Evolutionary conservation across 2,888 invertebrate genomes (phyloP).

Genomic region (Pecten maximus): DNA sequence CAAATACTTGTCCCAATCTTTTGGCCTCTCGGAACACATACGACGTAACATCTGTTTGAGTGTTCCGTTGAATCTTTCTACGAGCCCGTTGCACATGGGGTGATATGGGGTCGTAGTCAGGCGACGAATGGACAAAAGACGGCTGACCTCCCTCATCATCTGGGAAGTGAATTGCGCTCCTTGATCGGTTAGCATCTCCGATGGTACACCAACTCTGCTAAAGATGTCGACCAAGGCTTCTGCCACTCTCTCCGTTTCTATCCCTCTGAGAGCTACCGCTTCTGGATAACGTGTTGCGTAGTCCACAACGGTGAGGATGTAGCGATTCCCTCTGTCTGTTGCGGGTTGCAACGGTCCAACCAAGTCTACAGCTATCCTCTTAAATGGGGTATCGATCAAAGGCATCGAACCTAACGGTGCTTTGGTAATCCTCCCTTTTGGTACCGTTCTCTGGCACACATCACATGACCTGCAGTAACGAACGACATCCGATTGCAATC

Average conservation of each 20-base stretch:
- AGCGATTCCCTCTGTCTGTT: constrained; percentile 56
- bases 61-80: no score
- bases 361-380: constrained; percentile 49
- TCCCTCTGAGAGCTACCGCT: constrained; percentile 56
- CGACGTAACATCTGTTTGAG: no score
- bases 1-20: no score
- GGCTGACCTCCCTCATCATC: no score
- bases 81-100: no score
- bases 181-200: constrained; percentile 58
- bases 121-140: no score
- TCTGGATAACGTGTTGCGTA: constrained; percentile 64
- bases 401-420: background rate
- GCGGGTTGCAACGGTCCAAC: constrained; percentile 59
- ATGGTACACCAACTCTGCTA: constrained; percentile 53
- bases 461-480: constrained; percentile 51
- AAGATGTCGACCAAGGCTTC: constrained; percentile 62
- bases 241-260: constrained; percentile 59
- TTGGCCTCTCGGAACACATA: no score
- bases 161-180: constrained; percentile 52
- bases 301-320: constrained; percentile 59
- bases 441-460: constrained; percentile 41
- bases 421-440: constrained; percentile 10
- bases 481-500: constrained; percentile 35
- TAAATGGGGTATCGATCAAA: constrained; percentile 9
- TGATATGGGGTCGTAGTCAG: no score